These are phyloP conservation scores for Festucalex cinctus DNA, from an alignment of 2,113 vertebrate species.

Conservation along the genomic window DNA sequence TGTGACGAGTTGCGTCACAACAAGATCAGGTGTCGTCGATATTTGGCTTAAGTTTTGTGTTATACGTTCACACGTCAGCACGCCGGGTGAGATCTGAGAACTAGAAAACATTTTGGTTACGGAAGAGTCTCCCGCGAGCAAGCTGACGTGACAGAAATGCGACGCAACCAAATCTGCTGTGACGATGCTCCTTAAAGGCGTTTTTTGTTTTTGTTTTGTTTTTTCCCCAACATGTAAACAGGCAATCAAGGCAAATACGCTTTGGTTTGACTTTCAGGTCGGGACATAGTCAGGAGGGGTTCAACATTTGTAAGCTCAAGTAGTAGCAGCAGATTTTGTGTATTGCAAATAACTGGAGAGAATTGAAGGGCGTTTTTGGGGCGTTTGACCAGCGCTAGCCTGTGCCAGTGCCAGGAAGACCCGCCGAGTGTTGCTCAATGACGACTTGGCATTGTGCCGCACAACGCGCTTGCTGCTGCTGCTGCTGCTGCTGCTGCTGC, in stretches of 20 bases:
- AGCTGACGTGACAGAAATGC: constrained; percentile 5
- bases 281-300: not conserved
- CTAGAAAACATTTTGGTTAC: constrained; percentile 66
- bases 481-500: no score
- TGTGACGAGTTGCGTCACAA: constrained; percentile 21
- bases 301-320: not conserved
- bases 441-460: constrained; percentile 67
- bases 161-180: constrained; percentile 7
- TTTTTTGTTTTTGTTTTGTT: constrained; percentile 29
- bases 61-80: constrained; percentile 27
- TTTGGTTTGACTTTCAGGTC: constrained; percentile 50
- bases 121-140: constrained; percentile 32
- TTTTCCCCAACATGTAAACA: constrained; percentile 38
- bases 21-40: constrained; percentile 12
- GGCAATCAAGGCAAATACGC: constrained; percentile 50
- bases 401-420: constrained; percentile 60
- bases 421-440: constrained; percentile 64
- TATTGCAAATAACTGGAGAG: not conserved
- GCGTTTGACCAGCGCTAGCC: constrained; percentile 53
- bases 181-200: constrained; percentile 38
- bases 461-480: constrained; percentile 28
- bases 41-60: constrained; percentile 36
- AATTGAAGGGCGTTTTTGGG: not conserved
- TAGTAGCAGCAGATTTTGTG: constrained; percentile 28
- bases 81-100: constrained; percentile 34